These are phyloP conservation scores for Todiramphus saurophagus DNA, from an alignment of 2,113 vertebrate species.

Conservation along the genomic window DNA sequence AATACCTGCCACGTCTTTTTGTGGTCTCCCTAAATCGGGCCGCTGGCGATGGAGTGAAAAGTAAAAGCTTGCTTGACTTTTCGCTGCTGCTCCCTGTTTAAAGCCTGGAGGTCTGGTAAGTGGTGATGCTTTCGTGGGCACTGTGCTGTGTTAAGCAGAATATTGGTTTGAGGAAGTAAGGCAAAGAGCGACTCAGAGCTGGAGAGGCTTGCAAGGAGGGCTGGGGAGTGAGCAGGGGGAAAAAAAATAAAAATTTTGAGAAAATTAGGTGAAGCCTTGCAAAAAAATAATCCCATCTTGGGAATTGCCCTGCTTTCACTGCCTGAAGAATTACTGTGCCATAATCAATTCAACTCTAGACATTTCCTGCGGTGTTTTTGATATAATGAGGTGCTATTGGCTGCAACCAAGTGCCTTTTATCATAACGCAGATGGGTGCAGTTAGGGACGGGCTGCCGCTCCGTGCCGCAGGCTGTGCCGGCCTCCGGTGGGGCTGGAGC, in stretches of 20 bases:
- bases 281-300: slow-evolving; percentile 51
- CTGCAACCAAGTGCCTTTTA: slow-evolving; percentile 31
- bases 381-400: slow-evolving; percentile 62
- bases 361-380: slow-evolving; percentile 48
- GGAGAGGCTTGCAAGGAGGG: background rate
- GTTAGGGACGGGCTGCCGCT: background rate
- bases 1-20: background rate
- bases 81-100: background rate
- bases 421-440: background rate
- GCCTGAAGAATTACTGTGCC: slow-evolving; percentile 58
- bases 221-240: rapidly evolving
- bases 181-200: background rate
- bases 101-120: rapidly evolving
- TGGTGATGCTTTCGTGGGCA: background rate
- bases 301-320: slow-evolving; percentile 46
- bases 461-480: background rate
- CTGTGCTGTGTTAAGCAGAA: background rate
- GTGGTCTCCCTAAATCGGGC: background rate
- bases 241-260: background rate
- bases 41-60: background rate
- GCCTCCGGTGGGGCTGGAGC: background rate
- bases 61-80: background rate
- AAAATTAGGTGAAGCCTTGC: slow-evolving; percentile 21
- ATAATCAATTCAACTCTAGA: slow-evolving; percentile 63
- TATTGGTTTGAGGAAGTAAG: background rate